These are phyloP conservation scores for Limnodromus scolopaceus DNA, from an alignment of 2,797 vertebrate species.

Conservation along the genomic window DNA sequence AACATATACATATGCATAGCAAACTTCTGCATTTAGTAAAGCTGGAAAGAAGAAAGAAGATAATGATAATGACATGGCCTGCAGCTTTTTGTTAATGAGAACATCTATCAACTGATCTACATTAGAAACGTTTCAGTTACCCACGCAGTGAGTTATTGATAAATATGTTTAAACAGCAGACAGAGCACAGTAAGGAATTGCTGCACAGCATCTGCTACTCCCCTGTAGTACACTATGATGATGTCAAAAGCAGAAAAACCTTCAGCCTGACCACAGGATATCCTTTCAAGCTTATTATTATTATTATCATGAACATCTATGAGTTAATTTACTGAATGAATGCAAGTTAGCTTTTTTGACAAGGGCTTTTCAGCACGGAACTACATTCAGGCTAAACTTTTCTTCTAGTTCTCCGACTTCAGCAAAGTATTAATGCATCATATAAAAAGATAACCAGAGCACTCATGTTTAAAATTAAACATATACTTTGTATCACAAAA, in stretches of 20 bases:
- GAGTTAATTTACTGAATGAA: background rate
- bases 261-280: background rate
- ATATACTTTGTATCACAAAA: background rate
- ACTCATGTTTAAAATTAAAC: background rate
- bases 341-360: background rate
- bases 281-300: background rate
- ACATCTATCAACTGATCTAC: background rate
- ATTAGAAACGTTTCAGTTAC: background rate
- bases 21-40: background rate
- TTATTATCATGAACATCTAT: background rate
- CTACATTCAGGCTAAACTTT: background rate
- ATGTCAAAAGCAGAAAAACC: background rate
- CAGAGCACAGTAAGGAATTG: background rate
- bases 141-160: background rate
- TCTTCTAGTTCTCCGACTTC: background rate
- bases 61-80: background rate
- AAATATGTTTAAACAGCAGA: background rate
- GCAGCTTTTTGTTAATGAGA: constrained; percentile 16
- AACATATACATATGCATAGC: background rate
- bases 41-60: background rate
- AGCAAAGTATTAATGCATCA: background rate
- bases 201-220: background rate
- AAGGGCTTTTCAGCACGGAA: background rate
- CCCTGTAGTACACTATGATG: background rate
- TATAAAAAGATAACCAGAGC: background rate